A percentile compares a stretch with the other conserved stretches of the same genome.
Conservation (phyloP, 1,140 invertebrate genomes). For the Orchestia grillus region DNA sequence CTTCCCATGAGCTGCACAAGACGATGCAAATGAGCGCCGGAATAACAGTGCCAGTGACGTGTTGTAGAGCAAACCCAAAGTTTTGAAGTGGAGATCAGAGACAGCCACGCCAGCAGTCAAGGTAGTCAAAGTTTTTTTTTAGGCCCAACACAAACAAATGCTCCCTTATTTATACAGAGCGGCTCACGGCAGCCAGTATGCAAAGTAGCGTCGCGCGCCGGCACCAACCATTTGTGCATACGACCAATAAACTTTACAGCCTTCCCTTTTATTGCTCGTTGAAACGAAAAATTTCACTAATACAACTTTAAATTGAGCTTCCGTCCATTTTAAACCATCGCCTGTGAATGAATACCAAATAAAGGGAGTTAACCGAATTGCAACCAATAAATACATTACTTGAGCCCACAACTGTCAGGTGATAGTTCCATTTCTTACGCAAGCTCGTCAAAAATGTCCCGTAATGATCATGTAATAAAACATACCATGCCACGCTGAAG, state of each 20-base stretch:
- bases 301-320: slow-evolving; percentile 41
- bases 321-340: slow-evolving; percentile 3
- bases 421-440: not conserved
- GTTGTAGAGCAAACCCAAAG: slow-evolving; percentile 10
- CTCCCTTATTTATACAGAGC: slow-evolving; percentile 33
- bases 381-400: not conserved
- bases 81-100: slow-evolving; percentile 31
- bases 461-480: not conserved
- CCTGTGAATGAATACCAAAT: not conserved
- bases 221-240: slow-evolving; percentile 15
- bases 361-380: not conserved
- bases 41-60: not conserved
- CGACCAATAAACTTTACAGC: slow-evolving; percentile 47
- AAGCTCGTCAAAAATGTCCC: not conserved
- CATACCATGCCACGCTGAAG: not conserved
- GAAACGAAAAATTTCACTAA: slow-evolving; percentile 13
- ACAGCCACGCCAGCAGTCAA: not conserved
- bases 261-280: slow-evolving; percentile 19
- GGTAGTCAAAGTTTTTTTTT: slow-evolving; percentile 40
- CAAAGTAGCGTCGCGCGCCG: slow-evolving; percentile 20
- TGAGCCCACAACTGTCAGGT: not conserved
- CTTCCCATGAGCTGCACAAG: not conserved
- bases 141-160: slow-evolving; percentile 34
- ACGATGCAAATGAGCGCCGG: not conserved
- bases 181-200: not conserved